These are phyloP conservation scores for Oxytorus armatus DNA, from an alignment of 2,888 invertebrate genomes.

Conservation along the genomic window DNA sequence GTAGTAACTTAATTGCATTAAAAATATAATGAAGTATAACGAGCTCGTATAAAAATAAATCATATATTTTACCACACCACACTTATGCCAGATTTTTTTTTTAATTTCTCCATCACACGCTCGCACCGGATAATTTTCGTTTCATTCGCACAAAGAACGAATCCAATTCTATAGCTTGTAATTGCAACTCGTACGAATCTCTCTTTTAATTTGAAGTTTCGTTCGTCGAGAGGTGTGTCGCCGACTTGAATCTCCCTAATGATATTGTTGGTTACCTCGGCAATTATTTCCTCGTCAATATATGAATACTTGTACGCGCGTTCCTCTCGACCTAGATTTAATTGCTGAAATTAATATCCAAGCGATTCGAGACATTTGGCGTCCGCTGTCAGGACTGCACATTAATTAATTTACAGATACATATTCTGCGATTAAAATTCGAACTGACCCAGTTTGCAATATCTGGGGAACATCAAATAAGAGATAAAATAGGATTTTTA, in stretches of 20 bases:
- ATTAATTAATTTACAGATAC: neutral
- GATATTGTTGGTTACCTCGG: neutral
- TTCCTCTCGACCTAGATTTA: constrained; percentile 5
- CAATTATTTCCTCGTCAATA: constrained; percentile 8
- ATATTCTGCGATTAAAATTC: neutral
- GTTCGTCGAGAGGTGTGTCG: constrained; percentile 10
- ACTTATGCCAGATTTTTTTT: neutral
- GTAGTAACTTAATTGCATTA: neutral
- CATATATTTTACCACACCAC: neutral
- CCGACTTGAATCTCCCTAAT: constrained; percentile 4
- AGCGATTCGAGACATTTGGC: constrained; percentile 8
- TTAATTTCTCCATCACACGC: constrained; percentile 12
- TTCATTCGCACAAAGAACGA: neutral
- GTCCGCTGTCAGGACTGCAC: neutral
- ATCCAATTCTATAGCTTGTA: constrained; percentile 11
- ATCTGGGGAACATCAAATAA: too few species aligned
- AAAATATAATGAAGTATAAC: constrained; percentile 15
- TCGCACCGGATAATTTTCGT: neutral
- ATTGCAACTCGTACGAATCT: constrained; percentile 11
- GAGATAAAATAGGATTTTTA: too few species aligned
- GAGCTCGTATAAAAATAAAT: neutral
- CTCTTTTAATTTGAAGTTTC: constrained; percentile 10
- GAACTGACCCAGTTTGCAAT: neutral
- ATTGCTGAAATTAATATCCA: constrained; percentile 12
- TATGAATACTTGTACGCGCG: constrained; percentile 2